Evolutionary conservation across 2,113 vertebrate genomes (phyloP).

Genomic region (Toxotes chatareus): DNA sequence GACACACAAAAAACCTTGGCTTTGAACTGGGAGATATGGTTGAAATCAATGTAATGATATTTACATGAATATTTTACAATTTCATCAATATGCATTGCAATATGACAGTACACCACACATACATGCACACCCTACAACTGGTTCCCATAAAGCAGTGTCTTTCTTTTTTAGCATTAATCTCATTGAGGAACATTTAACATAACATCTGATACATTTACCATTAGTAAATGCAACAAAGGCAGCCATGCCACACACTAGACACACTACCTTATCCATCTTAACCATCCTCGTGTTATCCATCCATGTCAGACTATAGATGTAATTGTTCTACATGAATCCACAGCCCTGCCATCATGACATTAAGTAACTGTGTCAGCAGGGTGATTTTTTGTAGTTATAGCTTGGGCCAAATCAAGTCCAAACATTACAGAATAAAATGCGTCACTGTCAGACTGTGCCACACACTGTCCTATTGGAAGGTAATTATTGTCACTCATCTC

Average conservation of each 20-base stretch:
- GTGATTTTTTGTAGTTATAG: not conserved
- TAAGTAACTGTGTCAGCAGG: not conserved
- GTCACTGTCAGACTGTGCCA: not conserved
- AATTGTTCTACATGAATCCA: not conserved
- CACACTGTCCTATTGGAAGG: not conserved
- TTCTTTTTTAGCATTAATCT: not conserved
- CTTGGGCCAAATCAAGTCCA: not conserved
- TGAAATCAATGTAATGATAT: not conserved
- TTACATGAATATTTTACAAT: not conserved
- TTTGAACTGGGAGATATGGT: not conserved
- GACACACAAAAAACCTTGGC: not conserved
- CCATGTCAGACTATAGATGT: not conserved
- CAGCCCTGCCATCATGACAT: not conserved
- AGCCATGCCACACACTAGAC: not conserved
- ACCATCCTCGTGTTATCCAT: not conserved
- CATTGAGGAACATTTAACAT: not conserved
- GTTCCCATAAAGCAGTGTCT: not conserved
- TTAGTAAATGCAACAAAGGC: not conserved
- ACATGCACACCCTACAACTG: not conserved
- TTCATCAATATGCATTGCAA: not conserved
- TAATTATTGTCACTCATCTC: slow-evolving; percentile 2
- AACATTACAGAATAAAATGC: not conserved
- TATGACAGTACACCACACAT: not conserved
- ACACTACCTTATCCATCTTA: not conserved
- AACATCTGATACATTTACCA: not conserved